Evolutionary conservation across 1,140 invertebrate species (phyloP), one percentile per base, ranked within the genome.

Genomic region (Spodoptera litura): DNA sequence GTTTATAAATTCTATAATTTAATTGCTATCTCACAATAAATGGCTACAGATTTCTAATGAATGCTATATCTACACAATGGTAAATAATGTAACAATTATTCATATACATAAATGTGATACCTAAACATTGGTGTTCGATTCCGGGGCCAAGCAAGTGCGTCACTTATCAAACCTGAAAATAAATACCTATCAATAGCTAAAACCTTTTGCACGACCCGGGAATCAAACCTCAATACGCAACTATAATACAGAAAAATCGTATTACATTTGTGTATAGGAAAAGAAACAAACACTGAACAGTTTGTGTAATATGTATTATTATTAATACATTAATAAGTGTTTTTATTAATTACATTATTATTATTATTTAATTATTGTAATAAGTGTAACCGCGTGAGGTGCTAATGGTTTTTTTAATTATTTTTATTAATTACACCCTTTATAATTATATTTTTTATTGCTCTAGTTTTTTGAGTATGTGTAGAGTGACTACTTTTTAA

Each of bases 41-140:
- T 31, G 4, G 4, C 4, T 31, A 31, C 4, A 31, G 9, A 10
- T 58, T 61, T 61, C 10, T 10, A 20, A 20, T 13, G 9, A 44
- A 6, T 10, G 61, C 38, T 64, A 64, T 64, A 38, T 64, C 61
- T 64, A 64, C 61, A 64, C n/a, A 64, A 20, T n/a, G 61, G 49
- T 64, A 20, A 20, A 20, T 56, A 15, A 20, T 49, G 20, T 49
- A 49, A 31, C 12, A 64, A 49, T 9, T 20, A 64, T 64, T 64
- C 15, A 64, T 64, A 20, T 64, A 64, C 61, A 64, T 38, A 64
- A 64, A 64, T 64, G 35, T 64, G 2, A 15, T 9, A 44, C 20
- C n/a, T 9, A 44, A 61, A 38, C 4, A 44, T 44, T 10, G 38
- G 38, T 44, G 38, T 44, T 44, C 38, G 38, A 10, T 44, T 44